Evolutionary conservation across 2,888 invertebrate genomes (phyloP), one percentile per base, ranked within the genome.

Genomic region (Anticlea derivata): DNA sequence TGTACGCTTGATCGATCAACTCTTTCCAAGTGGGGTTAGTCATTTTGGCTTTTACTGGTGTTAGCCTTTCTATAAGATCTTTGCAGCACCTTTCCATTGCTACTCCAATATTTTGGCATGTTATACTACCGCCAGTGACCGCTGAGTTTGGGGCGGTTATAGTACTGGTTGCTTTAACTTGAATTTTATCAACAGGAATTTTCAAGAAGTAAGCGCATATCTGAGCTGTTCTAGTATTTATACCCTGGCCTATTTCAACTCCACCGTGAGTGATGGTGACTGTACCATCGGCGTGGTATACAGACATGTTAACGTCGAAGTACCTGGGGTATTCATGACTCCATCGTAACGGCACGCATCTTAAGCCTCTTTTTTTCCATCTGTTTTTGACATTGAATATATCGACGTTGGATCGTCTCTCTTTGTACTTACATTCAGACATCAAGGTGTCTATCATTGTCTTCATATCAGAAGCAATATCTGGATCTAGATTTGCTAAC

Each of bases 331-430:
- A 27, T 0, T 5, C 4, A 10, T 44, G 74, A 0, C 86, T 82
- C 81, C 93, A 95, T 56, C 89, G 90, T 82, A 94, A 85, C 0
- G 94, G 92, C 0, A 92, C 81, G 7, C 94, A 62, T 23, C 92
- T 76, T 1, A 94, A 75, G 0, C 93, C 95, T 40, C 91, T 91
- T 74, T 96, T 95, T 64, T 92, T 94, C 95, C 95, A 96, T 46
- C 94, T 86, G 75, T 96, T 95, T 55, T 88, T 56, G 5, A 75
- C 68, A 68, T 95, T 95, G 61, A 92, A 95, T 5, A 78, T 66
- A 12, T 86, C 78, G 3, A 93, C 85, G 2, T 78, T 81, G 27
- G 70, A 66, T 61, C 81, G 86, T 20, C 94, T 80, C 10, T 74
- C 67, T 0, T 80, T 80, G 59, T 92, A 93, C 31, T 94, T 84